Percentiles rank a stretch among this genome's conserved stretches.
Evolutionary conservation across 2,113 vertebrate genomes (phyloP).

Genomic region (Neotragus pygmaeus): DNA sequence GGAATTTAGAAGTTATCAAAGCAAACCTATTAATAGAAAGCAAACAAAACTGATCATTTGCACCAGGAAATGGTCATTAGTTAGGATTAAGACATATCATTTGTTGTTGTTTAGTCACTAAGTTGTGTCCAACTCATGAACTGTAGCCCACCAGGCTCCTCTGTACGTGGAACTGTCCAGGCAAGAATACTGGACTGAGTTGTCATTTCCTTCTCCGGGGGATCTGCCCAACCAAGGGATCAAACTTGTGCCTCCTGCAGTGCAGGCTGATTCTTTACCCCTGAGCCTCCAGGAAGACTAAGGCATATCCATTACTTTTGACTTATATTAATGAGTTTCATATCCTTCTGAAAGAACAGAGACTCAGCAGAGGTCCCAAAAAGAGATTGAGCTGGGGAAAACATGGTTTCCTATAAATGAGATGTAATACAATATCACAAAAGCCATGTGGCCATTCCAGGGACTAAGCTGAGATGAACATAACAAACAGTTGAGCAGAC

Average conservation of each 20-base stretch:
- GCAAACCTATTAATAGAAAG: neutral
- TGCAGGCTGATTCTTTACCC: neutral
- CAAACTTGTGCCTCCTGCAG: neutral
- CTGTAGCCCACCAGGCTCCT: neutral
- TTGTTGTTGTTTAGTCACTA: neutral
- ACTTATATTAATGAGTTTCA: neutral
- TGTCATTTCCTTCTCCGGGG: neutral
- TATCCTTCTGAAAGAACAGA: neutral
- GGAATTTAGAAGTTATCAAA: neutral
- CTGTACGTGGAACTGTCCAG: neutral
- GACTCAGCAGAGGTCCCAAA: neutral
- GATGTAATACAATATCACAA: neutral
- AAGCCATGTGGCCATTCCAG: neutral
- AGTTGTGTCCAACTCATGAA: neutral
- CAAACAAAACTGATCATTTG: neutral
- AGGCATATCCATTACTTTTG: neutral
- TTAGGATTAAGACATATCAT: neutral
- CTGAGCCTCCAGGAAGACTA: neutral
- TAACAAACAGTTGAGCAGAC: neutral
- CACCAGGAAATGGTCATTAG: neutral
- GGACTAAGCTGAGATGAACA: neutral
- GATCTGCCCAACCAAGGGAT: neutral
- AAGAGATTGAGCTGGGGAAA: neutral
- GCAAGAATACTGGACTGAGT: neutral
- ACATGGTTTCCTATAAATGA: neutral